Conservation (phyloP, 2,113 vertebrate genomes). For the Ondatra zibethicus region DNA sequence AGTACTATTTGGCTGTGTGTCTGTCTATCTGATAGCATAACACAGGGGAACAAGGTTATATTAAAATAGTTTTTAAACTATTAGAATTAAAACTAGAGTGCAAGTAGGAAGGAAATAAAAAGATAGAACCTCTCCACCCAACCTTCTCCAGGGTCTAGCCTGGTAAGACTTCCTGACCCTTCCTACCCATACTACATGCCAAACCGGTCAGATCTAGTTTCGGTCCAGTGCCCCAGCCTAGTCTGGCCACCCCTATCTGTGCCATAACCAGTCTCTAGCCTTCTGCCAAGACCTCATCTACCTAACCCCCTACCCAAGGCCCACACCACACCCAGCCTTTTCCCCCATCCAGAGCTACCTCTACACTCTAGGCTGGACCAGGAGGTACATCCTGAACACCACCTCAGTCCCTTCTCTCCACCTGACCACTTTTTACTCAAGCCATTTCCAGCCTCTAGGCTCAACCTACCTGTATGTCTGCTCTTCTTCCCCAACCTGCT, state of each 20-base stretch:
- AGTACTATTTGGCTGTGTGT: background rate
- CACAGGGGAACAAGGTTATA: background rate
- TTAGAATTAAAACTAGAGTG: background rate
- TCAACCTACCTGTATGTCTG: too few relatives aligned
- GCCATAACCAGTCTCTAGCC: background rate
- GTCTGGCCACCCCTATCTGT: background rate
- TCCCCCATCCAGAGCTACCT: too few relatives aligned
- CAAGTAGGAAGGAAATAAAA: slow-evolving; percentile 14
- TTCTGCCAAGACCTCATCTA: background rate
- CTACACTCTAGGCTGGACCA: background rate
- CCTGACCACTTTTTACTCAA: background rate
- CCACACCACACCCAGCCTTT: background rate
- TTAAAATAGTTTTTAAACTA: background rate
- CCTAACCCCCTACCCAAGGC: background rate
- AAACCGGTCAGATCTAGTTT: background rate
- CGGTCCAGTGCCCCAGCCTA: background rate
- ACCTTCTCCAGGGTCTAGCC: background rate
- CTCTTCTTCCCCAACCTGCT: background rate
- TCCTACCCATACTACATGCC: background rate
- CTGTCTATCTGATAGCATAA: background rate
- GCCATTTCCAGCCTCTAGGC: background rate
- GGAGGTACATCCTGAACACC: background rate
- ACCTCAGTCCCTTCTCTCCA: background rate
- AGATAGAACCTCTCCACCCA: background rate
- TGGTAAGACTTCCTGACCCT: background rate